These are phyloP conservation scores for Macroteleia sp. DNA, from an alignment of 2,888 invertebrate species.

Conservation along the genomic window DNA sequence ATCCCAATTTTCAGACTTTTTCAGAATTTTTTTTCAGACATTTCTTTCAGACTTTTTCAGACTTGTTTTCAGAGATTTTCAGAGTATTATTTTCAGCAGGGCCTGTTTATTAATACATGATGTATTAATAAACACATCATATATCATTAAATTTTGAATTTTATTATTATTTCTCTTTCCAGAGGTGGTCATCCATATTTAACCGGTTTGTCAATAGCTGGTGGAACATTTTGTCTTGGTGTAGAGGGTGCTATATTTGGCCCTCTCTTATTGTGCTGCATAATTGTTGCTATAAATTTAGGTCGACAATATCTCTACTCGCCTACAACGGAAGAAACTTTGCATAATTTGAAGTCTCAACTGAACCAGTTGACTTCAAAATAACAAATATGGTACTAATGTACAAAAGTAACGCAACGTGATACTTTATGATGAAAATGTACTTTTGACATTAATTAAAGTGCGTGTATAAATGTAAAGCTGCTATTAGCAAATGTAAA, in stretches of 20 bases:
- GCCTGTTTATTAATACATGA: no score
- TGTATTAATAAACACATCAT: no score
- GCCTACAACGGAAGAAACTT: constrained; percentile 86
- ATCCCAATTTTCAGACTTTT: no score
- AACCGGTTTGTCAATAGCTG: constrained; percentile 98
- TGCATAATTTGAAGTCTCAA: constrained; percentile 73
- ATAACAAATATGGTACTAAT: constrained; percentile 4
- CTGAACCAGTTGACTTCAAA: constrained; percentile 67
- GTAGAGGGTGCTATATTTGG: constrained; percentile 98
- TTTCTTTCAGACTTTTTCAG: no score
- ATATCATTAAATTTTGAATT: not conserved
- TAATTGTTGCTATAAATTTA: constrained; percentile 96
- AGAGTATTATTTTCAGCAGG: no score
- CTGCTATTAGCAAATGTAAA: not conserved
- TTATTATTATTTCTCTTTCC: constrained; percentile 30
- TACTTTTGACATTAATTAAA: not conserved
- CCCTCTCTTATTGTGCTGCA: constrained; percentile 96
- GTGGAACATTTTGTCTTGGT: constrained; percentile 98
- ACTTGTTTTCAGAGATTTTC: no score
- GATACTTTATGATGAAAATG: constrained; percentile 7
- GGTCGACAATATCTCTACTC: constrained; percentile 82
- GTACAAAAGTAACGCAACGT: not conserved
- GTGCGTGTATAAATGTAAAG: not conserved
- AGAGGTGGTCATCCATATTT: constrained; percentile 98
- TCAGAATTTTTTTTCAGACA: no score